phyloP scores from a whole-genome alignment of 2,113 vertebrate species.

The Ctenomys sociabilis region DNA sequence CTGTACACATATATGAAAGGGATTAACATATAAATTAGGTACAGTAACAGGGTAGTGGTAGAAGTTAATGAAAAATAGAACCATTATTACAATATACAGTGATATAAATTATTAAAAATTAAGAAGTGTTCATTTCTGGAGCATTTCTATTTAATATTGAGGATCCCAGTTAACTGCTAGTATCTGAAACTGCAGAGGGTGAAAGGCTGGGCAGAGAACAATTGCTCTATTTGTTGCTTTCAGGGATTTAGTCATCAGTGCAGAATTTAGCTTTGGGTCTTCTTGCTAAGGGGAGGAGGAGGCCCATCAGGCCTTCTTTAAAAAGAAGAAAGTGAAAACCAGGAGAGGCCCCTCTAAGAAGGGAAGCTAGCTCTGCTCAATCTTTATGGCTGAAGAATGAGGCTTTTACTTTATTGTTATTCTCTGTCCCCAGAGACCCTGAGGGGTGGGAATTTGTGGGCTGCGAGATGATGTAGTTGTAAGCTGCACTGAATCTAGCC shows the following conservation, averaged over 20 bases:
- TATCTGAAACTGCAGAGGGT: background rate
- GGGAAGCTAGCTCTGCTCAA: background rate
- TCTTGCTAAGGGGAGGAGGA: background rate
- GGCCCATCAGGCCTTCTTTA: background rate
- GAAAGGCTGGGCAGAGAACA: background rate
- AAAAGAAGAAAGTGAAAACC: background rate
- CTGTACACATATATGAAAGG: background rate
- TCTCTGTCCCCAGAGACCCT: background rate
- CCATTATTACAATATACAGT: background rate
- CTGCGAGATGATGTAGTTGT: background rate
- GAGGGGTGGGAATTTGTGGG: background rate
- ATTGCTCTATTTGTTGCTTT: background rate
- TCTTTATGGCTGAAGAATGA: too few relatives aligned
- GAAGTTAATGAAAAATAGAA: background rate
- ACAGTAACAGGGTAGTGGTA: background rate
- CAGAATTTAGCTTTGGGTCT: background rate
- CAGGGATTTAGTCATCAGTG: background rate
- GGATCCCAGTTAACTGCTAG: background rate
- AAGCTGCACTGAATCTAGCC: background rate
- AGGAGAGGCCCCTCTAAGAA: conserved; percentile 47
- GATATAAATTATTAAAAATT: background rate
- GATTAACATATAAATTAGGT: background rate
- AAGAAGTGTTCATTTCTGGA: background rate
- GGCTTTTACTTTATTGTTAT: conserved; percentile 2
- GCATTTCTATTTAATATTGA: background rate